Conservation (phyloP, 2,888 invertebrate species). For the Perizoma affinitatum region DNA sequence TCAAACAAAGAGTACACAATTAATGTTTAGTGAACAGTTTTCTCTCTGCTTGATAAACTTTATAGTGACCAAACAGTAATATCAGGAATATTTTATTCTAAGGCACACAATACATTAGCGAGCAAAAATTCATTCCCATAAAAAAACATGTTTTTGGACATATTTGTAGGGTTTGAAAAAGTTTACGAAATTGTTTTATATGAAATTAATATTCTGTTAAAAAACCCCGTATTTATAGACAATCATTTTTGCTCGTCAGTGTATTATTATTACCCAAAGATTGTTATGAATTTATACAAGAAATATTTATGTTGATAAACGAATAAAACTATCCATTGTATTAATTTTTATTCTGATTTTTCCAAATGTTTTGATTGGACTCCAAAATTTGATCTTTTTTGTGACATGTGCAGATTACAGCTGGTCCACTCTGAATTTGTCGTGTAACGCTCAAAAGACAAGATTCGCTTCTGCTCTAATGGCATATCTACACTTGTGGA, state of each 20-base stretch:
- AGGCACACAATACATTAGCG: slow-evolving; percentile 63
- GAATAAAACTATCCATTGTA: slow-evolving; percentile 78
- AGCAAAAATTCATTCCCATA: slow-evolving; percentile 41
- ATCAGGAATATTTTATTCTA: slow-evolving; percentile 68
- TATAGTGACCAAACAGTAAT: slow-evolving; percentile 44
- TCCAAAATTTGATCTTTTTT: slow-evolving; percentile 56
- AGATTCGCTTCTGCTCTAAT: too few relatives aligned
- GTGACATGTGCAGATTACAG: slow-evolving; percentile 31
- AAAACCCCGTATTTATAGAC: slow-evolving; percentile 33
- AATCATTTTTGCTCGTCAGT: slow-evolving; percentile 48
- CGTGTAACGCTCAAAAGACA: neutral
- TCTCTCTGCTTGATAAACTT: slow-evolving; percentile 41
- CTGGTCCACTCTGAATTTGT: neutral
- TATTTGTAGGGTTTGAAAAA: slow-evolving; percentile 27
- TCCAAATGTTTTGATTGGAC: slow-evolving; percentile 59
- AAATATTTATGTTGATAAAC: slow-evolving; percentile 83
- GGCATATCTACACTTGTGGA: too few relatives aligned
- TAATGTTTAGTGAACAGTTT: neutral
- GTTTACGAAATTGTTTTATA: slow-evolving; percentile 21
- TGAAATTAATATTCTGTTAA: slow-evolving; percentile 22
- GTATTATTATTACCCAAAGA: slow-evolving; percentile 81
- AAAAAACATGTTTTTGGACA: slow-evolving; percentile 27
- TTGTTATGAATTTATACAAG: slow-evolving; percentile 84
- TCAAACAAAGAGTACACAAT: slow-evolving; percentile 3
- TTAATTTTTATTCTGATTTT: slow-evolving; percentile 37